A percentile compares a stretch with the other conserved stretches of the same genome.
Conservation (phyloP, 2,113 vertebrate species). For the Mustelus asterias region DNA sequence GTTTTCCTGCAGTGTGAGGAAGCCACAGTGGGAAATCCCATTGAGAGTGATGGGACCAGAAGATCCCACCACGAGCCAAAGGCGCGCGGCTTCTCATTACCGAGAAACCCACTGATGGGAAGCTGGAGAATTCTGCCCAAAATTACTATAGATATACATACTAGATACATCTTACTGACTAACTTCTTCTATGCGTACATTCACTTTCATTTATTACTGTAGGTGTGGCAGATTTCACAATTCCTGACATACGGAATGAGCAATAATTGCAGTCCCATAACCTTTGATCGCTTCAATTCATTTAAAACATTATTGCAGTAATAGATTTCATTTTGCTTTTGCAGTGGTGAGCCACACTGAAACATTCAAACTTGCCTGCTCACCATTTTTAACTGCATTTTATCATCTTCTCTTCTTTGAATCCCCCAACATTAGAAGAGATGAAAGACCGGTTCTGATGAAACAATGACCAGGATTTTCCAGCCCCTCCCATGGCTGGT, state of each 20-base stretch:
- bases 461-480: neutral
- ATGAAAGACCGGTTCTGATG: neutral
- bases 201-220: neutral
- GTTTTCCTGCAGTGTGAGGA: too few relatives aligned
- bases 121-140: neutral
- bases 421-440: neutral
- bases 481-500: too few relatives aligned
- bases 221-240: neutral
- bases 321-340: neutral
- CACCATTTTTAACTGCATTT: neutral
- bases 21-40: too few relatives aligned
- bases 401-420: neutral
- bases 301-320: neutral
- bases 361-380: neutral
- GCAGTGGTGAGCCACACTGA: neutral
- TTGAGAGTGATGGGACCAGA: too few relatives aligned
- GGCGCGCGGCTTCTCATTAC: too few relatives aligned
- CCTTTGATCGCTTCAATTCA: neutral
- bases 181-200: neutral
- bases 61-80: too few relatives aligned
- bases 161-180: neutral
- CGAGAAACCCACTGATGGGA: too few relatives aligned
- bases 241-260: neutral
- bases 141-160: neutral
- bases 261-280: neutral